Percentiles rank a stretch among this genome's conserved stretches.
These are phyloP conservation scores for Troilus luridus DNA, from an alignment of 2,888 invertebrate genomes.

Conservation along the genomic window DNA sequence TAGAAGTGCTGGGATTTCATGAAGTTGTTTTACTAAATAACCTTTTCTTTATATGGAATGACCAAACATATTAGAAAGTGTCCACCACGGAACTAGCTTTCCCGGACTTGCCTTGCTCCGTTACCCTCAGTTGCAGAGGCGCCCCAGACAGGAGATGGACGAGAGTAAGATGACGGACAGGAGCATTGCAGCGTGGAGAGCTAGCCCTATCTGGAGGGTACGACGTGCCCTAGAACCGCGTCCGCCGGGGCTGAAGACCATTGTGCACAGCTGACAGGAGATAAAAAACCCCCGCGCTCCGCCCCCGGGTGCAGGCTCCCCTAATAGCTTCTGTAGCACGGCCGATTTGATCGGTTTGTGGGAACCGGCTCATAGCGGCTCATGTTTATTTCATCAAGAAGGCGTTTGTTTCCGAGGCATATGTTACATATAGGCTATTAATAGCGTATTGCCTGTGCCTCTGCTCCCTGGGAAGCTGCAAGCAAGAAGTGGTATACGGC, in stretches of 20 bases:
- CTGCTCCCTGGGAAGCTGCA: neutral
- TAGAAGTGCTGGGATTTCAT: too few relatives aligned
- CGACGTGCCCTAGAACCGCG: neutral
- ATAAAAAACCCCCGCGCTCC: neutral
- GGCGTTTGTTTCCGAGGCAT: conserved; percentile 46
- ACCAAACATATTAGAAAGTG: too few relatives aligned
- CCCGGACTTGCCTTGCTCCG: neutral
- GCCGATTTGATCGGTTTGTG: conserved; percentile 35
- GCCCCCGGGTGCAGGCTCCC: neutral
- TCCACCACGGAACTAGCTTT: neutral
- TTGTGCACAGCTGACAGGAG: conserved; percentile 36
- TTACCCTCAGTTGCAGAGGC: neutral
- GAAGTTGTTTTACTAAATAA: too few relatives aligned
- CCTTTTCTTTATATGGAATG: too few relatives aligned
- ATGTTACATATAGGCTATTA: neutral
- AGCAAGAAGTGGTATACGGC: neutral
- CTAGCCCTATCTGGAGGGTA: neutral
- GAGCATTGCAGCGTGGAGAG: neutral
- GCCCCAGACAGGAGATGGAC: neutral
- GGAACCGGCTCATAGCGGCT: conserved; percentile 25
- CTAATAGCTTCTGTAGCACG: conserved; percentile 32
- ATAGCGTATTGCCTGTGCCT: neutral
- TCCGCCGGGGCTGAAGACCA: conserved; percentile 5
- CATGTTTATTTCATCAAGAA: conserved; percentile 29
- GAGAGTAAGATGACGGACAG: neutral